Percentiles rank a stretch among this genome's conserved stretches.
Conservation (phyloP, 1,140 invertebrate species). For the Drosophila arizonae region DNA sequence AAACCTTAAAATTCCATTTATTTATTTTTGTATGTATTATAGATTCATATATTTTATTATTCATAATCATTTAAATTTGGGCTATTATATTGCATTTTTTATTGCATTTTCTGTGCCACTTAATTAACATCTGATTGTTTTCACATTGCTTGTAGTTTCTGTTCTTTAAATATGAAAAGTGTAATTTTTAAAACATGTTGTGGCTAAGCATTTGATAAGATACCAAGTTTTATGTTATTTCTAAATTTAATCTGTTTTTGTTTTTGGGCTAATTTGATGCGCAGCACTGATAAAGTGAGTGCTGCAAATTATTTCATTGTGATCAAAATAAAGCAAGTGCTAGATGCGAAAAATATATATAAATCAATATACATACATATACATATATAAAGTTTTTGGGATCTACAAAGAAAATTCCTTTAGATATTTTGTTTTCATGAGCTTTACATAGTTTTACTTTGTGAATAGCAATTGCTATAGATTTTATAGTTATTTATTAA, state of each 20-base stretch:
- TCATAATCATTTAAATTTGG: too few species aligned
- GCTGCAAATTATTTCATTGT: conserved; percentile 1
- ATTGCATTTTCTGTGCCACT: too few species aligned
- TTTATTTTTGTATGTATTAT: too few species aligned
- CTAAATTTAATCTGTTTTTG: conserved; percentile 8
- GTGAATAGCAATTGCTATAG: not conserved
- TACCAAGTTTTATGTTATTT: not conserved
- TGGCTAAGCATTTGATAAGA: conserved; percentile 6
- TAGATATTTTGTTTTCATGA: too few species aligned
- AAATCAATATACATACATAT: not conserved
- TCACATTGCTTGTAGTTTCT: not conserved
- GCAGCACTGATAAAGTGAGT: conserved; percentile 6
- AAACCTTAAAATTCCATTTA: too few species aligned
- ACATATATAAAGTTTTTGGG: not conserved
- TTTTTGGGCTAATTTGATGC: conserved; percentile 21
- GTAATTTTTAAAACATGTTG: not conserved
- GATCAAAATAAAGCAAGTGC: not conserved
- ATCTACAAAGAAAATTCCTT: too few species aligned
- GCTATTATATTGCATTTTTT: too few species aligned
- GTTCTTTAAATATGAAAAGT: not conserved
- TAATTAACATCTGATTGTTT: too few species aligned
- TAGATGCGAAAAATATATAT: too few species aligned
- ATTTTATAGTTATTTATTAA: too few species aligned
- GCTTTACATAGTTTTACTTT: too few species aligned
- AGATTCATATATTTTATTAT: too few species aligned